Conservation (phyloP, 1,140 invertebrate species). For the Drosophila kepulauana region DNA sequence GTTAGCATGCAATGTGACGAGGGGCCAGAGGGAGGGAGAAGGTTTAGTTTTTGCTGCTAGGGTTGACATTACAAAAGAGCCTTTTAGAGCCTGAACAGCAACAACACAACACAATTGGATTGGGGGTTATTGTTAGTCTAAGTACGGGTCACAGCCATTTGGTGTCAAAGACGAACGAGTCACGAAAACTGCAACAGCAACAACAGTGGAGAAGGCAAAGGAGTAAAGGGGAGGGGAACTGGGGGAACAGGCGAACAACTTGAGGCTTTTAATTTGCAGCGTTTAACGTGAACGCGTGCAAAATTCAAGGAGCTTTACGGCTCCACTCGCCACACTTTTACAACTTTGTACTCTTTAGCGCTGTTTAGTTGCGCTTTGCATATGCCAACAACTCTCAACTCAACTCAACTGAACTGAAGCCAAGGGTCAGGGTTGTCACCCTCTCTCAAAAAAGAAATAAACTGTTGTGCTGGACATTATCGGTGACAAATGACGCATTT, state of each 20-base stretch:
- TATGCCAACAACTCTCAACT: constrained; percentile 11
- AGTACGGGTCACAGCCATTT: constrained; percentile 73
- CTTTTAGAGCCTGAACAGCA: constrained; percentile 49
- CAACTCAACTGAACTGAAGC: too few relatives aligned
- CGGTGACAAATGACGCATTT: constrained; percentile 67
- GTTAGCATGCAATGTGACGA: constrained; percentile 72
- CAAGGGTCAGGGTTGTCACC: background rate
- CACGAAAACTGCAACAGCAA: constrained; percentile 33
- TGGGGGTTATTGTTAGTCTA: constrained; percentile 60
- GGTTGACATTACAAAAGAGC: constrained; percentile 63
- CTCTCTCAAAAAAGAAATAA: too few relatives aligned
- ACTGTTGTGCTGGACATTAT: constrained; percentile 3
- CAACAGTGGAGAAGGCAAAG: background rate
- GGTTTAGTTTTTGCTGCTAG: background rate
- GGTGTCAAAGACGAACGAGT: constrained; percentile 74
- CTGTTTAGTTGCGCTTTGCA: constrained; percentile 75
- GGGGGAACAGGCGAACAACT: background rate
- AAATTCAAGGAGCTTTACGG: constrained; percentile 41
- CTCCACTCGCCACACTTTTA: background rate
- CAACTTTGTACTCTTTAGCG: constrained; percentile 79
- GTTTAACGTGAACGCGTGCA: constrained; percentile 72
- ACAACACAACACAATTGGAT: background rate
- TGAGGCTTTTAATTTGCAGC: constrained; percentile 62
- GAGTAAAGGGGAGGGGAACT: background rate
- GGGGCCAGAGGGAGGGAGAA: background rate